phyloP scores from a whole-genome alignment of 2,113 vertebrate species.

The Vulpes ferrilata region DNA sequence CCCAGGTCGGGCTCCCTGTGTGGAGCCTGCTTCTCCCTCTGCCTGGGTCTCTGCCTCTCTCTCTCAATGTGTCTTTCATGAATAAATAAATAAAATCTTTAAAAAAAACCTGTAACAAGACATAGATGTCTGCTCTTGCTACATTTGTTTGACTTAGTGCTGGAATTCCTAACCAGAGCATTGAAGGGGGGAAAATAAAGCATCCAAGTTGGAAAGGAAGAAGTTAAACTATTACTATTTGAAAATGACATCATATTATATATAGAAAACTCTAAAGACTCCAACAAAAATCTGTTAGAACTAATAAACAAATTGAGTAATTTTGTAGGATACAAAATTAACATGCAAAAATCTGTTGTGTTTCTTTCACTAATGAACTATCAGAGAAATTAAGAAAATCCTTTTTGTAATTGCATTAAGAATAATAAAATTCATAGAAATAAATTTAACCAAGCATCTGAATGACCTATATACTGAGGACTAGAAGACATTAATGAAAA shows the following conservation, averaged over 20 bases:
- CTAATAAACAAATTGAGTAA: not conserved
- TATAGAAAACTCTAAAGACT: not conserved
- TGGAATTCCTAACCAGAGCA: not conserved
- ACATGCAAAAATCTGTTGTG: not conserved
- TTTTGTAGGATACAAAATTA: not conserved
- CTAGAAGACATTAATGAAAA: not conserved
- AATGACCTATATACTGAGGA: not conserved
- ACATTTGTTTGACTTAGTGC: not conserved
- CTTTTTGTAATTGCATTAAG: not conserved
- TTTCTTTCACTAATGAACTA: not conserved
- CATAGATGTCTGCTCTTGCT: not conserved
- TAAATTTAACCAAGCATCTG: not conserved
- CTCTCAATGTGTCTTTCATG: no score
- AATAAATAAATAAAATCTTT: no score
- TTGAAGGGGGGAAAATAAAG: not conserved
- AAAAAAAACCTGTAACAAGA: not conserved
- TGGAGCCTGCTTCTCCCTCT: no score
- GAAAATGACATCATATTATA: not conserved
- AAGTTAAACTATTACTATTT: not conserved
- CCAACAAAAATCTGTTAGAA: not conserved
- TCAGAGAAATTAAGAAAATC: not conserved
- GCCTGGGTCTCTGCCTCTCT: no score
- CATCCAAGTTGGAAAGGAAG: not conserved
- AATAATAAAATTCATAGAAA: not conserved
- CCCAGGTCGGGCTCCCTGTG: no score